Base-by-base conservation (phyloP, 2,888 invertebrate species). In the Drosophila niveifrons region DNA sequence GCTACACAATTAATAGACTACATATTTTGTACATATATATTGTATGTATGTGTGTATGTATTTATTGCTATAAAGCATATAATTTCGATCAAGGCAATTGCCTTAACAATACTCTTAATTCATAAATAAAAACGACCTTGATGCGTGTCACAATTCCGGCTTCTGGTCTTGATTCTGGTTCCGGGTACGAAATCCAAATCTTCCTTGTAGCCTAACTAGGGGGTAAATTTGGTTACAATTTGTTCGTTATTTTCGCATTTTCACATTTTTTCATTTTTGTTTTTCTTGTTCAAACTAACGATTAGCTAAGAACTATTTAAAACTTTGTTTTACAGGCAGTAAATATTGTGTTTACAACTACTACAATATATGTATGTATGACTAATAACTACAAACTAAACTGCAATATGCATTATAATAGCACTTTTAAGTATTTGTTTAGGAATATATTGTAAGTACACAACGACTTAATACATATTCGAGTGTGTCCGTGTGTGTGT, bases 281-380 rank as follows among this genome's bases (percentile, higher is more conserved):
- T 6, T 23, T 23, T 23, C 23, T 23, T 0, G 55, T 55, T 39
- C 53, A 51, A 50, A 44, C 59, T 64, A 66, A 34, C 43, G 55
- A 51, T 66, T 66, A 67, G 47, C 61, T 81, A 79, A 29, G 13
- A 64, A 63, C 75, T 72, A 75, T 36, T 67, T 69, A 82, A 82
- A 80, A 80, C 75, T 82, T 75, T 58, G 75, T 80, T 80, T 82
- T 63, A 72, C 57, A 69, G 79, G 80, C 82, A 80, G 80, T 75
- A 56, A 59, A 66, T 48, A 50, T 29, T 57, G 57, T 63, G 64
- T 47, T 51, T 51, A 41, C 50, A 41, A 68, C 48, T 41, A 66
- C 62, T 47, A 59, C 41, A 51, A 57, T 10, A n/a, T n/a, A n/a
- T n/a, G n/a, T n/a, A n/a, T n/a, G n/a, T n/a, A 3, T 3, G 31